A percentile compares a stretch with the other conserved stretches of the same genome.
These are phyloP conservation scores for Ametastegia equiseti DNA, from an alignment of 2,888 invertebrate genomes.

Conservation along the genomic window DNA sequence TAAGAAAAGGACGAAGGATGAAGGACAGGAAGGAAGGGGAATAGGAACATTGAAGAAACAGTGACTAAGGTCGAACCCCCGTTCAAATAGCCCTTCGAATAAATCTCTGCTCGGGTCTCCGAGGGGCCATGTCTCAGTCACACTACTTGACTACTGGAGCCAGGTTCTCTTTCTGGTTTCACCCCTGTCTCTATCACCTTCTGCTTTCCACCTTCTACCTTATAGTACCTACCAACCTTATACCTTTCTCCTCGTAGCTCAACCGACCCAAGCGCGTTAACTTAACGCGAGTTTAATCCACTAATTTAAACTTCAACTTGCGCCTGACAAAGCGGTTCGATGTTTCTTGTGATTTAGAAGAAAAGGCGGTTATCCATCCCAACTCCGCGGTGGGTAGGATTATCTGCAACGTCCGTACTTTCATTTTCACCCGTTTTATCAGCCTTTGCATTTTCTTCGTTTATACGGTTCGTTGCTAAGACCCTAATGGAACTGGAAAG, in stretches of 20 bases:
- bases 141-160: constrained; percentile 70
- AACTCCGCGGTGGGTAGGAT: background rate
- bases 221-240: background rate
- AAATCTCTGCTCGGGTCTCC: constrained; percentile 70
- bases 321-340: constrained; percentile 46
- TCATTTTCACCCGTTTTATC: background rate
- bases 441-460: background rate
- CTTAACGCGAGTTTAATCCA: constrained; percentile 71
- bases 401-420: background rate
- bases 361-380: too few relatives aligned
- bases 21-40: constrained; percentile 5
- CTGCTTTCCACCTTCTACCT: constrained; percentile 49
- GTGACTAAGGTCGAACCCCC: constrained; percentile 48
- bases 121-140: constrained; percentile 74
- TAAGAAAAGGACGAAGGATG: background rate
- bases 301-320: constrained; percentile 61
- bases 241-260: constrained; percentile 9
- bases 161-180: constrained; percentile 64
- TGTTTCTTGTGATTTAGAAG: constrained; percentile 38
- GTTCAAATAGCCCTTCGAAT: constrained; percentile 52
- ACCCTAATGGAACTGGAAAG: too few relatives aligned
- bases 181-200: constrained; percentile 51
- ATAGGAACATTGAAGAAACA: constrained; percentile 43
- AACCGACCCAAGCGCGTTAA: constrained; percentile 54
- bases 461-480: background rate